Base-by-base conservation (phyloP, 2,888 invertebrate species). In the Nymphalis polychloros region DNA sequence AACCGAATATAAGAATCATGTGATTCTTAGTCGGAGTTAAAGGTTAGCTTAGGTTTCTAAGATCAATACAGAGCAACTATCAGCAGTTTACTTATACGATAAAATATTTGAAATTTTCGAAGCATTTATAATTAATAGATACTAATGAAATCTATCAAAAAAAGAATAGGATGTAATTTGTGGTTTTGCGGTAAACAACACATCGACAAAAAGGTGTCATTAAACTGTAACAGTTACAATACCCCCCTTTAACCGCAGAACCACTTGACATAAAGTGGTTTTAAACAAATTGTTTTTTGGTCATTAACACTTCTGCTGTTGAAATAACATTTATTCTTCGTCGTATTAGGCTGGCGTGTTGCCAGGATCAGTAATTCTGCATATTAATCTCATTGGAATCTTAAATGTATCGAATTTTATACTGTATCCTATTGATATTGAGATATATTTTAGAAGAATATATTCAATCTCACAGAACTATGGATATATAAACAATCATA, bases 171-270 rank as follows among this genome's bases (percentile, higher is more conserved):
- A 4, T 41, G 41, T 13, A 41, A 41, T 41, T 50, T 67, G 62
- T 50, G 67, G 67, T 31, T 53, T 46, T 48, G 52, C 46, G 59
- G 52, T 62, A 23, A 57, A 41, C 27, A 41, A 17, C 23, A 13
- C 48, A 46, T 46, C 19, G n/a, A 8, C 35, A 59, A 62, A 67
- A 62, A 57, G 46, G 41, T 62, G 57, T 35, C 23, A 49, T 50
- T 67, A 59, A 67, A 67, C 57, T 41, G 41, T 57, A 41, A n/a
- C 62, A 62, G 63, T 67, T 62, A 67, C 46, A 31, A 17, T 31
- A 31, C 49, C 48, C 46, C 7, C 7, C 52, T 52, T 23, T n/a
- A 41, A 62, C 67, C 67, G 27, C 67, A 50, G 57, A 67, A 48
- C 67, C 67, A 57, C 64, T 52, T 23, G 27, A 52, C 23, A 46